Conservation (phyloP, 2,113 vertebrate species). For the Cromileptes altivelis region DNA sequence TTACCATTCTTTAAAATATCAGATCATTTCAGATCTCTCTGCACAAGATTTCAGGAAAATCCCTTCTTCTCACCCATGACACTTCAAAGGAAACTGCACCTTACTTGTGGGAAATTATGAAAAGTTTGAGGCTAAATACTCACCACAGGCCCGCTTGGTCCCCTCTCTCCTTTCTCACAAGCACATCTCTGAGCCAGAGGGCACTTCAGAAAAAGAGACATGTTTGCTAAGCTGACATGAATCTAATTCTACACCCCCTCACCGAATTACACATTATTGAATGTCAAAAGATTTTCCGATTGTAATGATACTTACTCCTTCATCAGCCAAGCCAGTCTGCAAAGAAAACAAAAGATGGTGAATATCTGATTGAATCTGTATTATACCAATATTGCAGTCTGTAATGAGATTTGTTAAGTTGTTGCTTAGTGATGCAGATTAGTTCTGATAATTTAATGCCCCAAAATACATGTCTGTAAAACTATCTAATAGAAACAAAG, state of each 20-base stretch:
- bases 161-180: constrained; percentile 93
- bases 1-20: constrained; percentile 40
- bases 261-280: constrained; percentile 16
- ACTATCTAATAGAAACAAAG: background rate
- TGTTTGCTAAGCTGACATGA: constrained; percentile 26
- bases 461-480: background rate
- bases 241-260: constrained; percentile 2
- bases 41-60: constrained; percentile 17
- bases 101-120: constrained; percentile 20
- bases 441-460: background rate
- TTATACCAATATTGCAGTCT: background rate
- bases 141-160: constrained; percentile 87
- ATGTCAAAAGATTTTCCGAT: constrained; percentile 3
- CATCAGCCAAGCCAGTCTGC: constrained; percentile 88
- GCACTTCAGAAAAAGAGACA: constrained; percentile 85
- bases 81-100: constrained; percentile 48
- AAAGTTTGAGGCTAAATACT: constrained; percentile 78
- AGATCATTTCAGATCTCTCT: constrained; percentile 32
- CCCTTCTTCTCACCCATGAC: background rate
- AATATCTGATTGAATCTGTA: background rate
- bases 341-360: constrained; percentile 61
- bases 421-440: background rate
- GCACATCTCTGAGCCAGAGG: constrained; percentile 85
- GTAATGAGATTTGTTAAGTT: background rate
- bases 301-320: constrained; percentile 85